Base-by-base conservation (phyloP, 2,113 vertebrate species). In the Chamaetylas fuelleborni region DNA sequence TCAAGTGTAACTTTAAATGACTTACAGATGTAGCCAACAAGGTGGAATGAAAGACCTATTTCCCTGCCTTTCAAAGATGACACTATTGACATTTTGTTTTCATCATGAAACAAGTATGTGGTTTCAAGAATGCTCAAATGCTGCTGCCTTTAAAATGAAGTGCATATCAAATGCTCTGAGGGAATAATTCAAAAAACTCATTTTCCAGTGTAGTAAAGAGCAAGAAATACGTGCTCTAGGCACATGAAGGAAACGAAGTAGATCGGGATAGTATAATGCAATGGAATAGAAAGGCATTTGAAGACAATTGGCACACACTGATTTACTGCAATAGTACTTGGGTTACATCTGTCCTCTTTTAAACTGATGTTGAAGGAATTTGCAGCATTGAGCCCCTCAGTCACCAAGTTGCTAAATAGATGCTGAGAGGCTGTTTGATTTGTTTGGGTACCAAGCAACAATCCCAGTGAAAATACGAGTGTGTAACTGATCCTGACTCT, bases 141-240 rank as follows among this genome's bases (percentile, higher is more conserved):
- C 64, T 79, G 51, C 36, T 90, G 69, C 51, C 80, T 95, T 86
- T 71, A 78, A 86, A 92, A 91, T 36, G 36, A 67, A 88, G 36
- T 57, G 36, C 36, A 34, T 91, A 61, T 74, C 82, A 78, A 90
- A 92, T 88, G 28, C 57, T 88, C 61, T 64, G 56, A 86, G 64
- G 69, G 56, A 26, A 14, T 79, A 57, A 90, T 83, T 83, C 14
- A 48, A 19, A 85, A 90, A 96, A 16, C 72, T 94, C 36, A 81
- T 93, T 93, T 96, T 93, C 79, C 47, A 74, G 56, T 34, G n/a
- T 56, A 67, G 61, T 74, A 92, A 94, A 60, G 33, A 77, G 31
- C 33, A 88, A 88, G 51, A 90, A 82, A 48, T 82, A 28, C 1
- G 1, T 28, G 72, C 50, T 92, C 18, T 19, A 53, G 65, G 67